These are phyloP conservation scores for Hartigia nigra DNA, from an alignment of 2,888 invertebrate genomes.

Conservation along the genomic window DNA sequence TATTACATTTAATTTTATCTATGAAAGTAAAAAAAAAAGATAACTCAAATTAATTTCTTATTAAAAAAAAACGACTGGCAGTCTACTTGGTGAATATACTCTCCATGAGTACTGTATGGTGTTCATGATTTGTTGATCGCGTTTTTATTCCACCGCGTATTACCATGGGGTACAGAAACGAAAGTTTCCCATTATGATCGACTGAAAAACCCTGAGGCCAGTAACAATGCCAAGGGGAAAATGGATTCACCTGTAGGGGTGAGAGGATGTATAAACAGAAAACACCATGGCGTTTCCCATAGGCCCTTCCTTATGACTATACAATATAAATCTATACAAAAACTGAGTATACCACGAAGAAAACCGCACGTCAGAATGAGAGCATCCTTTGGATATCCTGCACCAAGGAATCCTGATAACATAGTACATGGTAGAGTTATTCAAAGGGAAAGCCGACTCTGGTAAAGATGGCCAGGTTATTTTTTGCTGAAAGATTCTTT, in stretches of 20 bases:
- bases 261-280: conserved; percentile 11
- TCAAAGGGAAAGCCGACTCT: not conserved
- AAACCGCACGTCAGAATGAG: not conserved
- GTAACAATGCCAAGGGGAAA: conserved; percentile 17
- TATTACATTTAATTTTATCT: not conserved
- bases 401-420: not conserved
- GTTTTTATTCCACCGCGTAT: not conserved
- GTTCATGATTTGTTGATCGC: not conserved
- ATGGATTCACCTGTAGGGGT: conserved; percentile 34
- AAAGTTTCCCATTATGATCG: not conserved
- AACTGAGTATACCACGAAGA: not conserved
- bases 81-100: not conserved
- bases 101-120: too few relatives aligned
- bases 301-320: not conserved
- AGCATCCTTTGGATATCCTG: not conserved
- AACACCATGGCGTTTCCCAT: not conserved
- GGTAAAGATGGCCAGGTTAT: not conserved
- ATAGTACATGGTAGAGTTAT: not conserved
- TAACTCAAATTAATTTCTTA: not conserved
- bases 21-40: not conserved
- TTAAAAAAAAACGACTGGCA: too few relatives aligned
- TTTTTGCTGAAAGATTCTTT: not conserved
- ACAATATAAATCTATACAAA: not conserved
- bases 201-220: conserved; percentile 4
- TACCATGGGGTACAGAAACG: not conserved